These are phyloP conservation scores for Cephus cinctus DNA, from an alignment of 1,140 invertebrate genomes.

Conservation along the genomic window DNA sequence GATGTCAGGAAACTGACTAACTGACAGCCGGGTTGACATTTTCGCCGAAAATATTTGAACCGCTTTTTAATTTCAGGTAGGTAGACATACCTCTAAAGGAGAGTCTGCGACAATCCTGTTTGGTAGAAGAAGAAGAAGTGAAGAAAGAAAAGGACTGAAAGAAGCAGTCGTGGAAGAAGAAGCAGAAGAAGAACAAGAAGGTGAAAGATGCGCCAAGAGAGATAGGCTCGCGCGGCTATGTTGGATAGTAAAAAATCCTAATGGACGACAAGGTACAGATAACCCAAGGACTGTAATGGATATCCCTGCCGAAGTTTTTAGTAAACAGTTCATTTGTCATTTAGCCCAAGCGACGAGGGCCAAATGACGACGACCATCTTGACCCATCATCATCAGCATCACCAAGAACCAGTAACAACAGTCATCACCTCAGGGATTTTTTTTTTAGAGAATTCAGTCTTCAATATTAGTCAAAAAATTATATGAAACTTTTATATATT, in stretches of 20 bases:
- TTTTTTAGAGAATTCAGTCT: too few species aligned
- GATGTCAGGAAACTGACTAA: not conserved
- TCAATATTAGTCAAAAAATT: too few species aligned
- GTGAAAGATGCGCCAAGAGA: slow-evolving; percentile 16
- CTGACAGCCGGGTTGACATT: slow-evolving; percentile 17
- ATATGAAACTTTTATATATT: too few species aligned
- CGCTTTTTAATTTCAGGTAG: not conserved
- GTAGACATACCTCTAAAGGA: not conserved
- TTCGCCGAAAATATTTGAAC: slow-evolving; percentile 10
- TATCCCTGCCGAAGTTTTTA: slow-evolving; percentile 20
- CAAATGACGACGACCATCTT: too few species aligned
- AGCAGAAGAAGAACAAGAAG: not conserved
- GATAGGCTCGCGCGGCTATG: slow-evolving; percentile 19
- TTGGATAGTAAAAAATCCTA: slow-evolving; percentile 19
- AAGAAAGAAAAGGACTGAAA: not conserved
- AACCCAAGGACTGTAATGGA: slow-evolving; percentile 22
- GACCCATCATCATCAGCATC: too few species aligned
- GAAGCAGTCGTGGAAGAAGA: not conserved
- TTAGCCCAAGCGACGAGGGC: too few species aligned
- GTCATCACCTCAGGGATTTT: too few species aligned
- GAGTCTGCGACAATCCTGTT: not conserved
- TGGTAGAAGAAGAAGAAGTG: not conserved
- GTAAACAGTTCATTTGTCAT: slow-evolving; percentile 41
- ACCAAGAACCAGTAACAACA: too few species aligned
- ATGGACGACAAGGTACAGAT: slow-evolving; percentile 23